Evolutionary conservation across 1,140 invertebrate species (phyloP).

Genomic region (Zophobas atratus): DNA sequence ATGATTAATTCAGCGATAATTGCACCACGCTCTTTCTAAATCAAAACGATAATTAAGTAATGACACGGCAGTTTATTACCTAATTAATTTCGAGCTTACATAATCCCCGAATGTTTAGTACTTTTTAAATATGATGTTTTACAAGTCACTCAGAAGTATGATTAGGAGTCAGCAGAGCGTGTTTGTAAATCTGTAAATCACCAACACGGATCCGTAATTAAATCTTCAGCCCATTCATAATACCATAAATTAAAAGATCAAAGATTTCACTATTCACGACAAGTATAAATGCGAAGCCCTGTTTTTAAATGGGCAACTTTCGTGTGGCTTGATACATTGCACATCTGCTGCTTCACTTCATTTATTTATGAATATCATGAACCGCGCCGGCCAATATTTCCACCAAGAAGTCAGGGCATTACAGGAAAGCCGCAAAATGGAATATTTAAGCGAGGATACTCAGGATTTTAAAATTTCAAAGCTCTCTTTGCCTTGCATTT

Average conservation of each 20-base stretch:
- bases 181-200: slow-evolving; percentile 54
- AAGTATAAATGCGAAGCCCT: slow-evolving; percentile 47
- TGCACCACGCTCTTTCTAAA: neutral
- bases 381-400: slow-evolving; percentile 53
- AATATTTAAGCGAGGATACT: slow-evolving; percentile 58
- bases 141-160: slow-evolving; percentile 13
- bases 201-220: slow-evolving; percentile 51
- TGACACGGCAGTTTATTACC: slow-evolving; percentile 23
- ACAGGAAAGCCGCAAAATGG: slow-evolving; percentile 53
- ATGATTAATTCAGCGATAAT: slow-evolving; percentile 16
- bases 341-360: slow-evolving; percentile 49
- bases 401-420: slow-evolving; percentile 42
- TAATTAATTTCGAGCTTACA: slow-evolving; percentile 44
- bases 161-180: slow-evolving; percentile 47
- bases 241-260: slow-evolving; percentile 60
- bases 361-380: slow-evolving; percentile 58
- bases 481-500: slow-evolving; percentile 55
- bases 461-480: slow-evolving; percentile 59
- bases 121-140: slow-evolving; percentile 36
- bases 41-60: slow-evolving; percentile 24
- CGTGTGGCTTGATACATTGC: slow-evolving; percentile 51
- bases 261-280: slow-evolving; percentile 52
- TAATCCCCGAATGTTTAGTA: slow-evolving; percentile 5
- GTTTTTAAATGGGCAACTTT: slow-evolving; percentile 47
- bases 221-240: slow-evolving; percentile 55